A percentile compares a stretch with the other conserved stretches of the same genome.
Conservation (phyloP, 2,888 invertebrate species). For the Tromatobia lineatoria region DNA sequence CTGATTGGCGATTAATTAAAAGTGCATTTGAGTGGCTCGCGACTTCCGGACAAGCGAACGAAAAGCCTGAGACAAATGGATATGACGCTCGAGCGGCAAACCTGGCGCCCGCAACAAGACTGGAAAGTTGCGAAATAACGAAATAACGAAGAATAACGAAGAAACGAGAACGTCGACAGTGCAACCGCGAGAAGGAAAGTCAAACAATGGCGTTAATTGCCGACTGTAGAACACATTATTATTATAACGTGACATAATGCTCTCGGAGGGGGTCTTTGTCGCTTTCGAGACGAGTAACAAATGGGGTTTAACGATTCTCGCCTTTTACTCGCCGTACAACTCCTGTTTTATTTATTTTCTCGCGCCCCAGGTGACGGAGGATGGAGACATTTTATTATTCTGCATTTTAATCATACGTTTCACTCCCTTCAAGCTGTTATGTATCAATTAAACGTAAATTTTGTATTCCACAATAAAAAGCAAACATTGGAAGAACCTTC, state of each 20-base stretch:
- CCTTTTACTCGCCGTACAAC: conserved; percentile 9
- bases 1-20: conserved; percentile 8
- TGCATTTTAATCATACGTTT: conserved; percentile 10
- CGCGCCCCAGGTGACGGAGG: not conserved
- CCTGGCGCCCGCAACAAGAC: conserved; percentile 38
- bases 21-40: not conserved
- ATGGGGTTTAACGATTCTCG: conserved; percentile 61
- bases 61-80: conserved; percentile 7
- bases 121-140: conserved; percentile 58
- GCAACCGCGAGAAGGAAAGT: conserved; percentile 60
- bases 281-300: conserved; percentile 54
- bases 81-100: conserved; percentile 37
- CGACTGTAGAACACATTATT: conserved; percentile 59
- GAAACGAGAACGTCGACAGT: conserved; percentile 38
- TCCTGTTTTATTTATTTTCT: conserved; percentile 38
- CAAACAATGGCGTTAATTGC: conserved; percentile 68
- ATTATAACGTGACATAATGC: conserved; percentile 63
- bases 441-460: not conserved
- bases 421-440: not conserved
- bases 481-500: not conserved
- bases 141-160: conserved; percentile 53
- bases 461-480: not conserved
- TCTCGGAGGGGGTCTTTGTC: conserved; percentile 36
- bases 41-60: conserved; percentile 20
- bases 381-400: conserved; percentile 14